Evolutionary conservation across 1,140 invertebrate species (phyloP), one percentile per base, ranked within the genome.

Genomic region (Chrysopa pallens): DNA sequence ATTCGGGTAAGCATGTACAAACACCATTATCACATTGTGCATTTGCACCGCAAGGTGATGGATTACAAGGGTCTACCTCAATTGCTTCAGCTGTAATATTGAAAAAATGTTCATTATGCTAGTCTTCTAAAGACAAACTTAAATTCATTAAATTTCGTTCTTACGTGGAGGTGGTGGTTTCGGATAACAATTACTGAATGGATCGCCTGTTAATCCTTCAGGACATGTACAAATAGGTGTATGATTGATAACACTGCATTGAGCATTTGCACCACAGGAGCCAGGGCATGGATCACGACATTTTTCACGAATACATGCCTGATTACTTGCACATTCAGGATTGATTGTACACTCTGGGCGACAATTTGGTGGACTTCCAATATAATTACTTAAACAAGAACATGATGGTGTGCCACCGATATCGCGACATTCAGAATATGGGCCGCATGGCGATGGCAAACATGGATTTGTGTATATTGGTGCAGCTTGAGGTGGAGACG

Each of bases 231-330:
- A 91, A 17, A 85, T 67, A 1, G 85, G 80, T 48, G 80, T 74
- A 56, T 91, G 86, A 52, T 84, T 83, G 11, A 80, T 71, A 14
- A 87, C 80, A 46, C 72, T 74, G 54, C 87, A 92, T 44, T 73
- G 68, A 1, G 85, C 84, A 56, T 88, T 86, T 13, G 77, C 64
- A 27, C 86, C 87, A 55, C 87, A 91, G 2, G 83, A 83, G 17
- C 84, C 84, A 9, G 82, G 80, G 53, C 85, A 90, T 14, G 84
- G 85, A 61, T 89, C 81, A 52, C 63, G 72, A 55, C 86, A 90
- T 51, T 76, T 77, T 59, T 86, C 78, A 52, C 80, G 80, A 39
- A 83, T 75, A 52, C 86, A 89, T 36, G 84, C 82, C 42, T 78
- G 55, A 52, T 80, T 75, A 40, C 79, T 75, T 0, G 79, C 68